Base-by-base conservation (phyloP, 1,140 invertebrate species). In the Pogonomyrmex californicus region DNA sequence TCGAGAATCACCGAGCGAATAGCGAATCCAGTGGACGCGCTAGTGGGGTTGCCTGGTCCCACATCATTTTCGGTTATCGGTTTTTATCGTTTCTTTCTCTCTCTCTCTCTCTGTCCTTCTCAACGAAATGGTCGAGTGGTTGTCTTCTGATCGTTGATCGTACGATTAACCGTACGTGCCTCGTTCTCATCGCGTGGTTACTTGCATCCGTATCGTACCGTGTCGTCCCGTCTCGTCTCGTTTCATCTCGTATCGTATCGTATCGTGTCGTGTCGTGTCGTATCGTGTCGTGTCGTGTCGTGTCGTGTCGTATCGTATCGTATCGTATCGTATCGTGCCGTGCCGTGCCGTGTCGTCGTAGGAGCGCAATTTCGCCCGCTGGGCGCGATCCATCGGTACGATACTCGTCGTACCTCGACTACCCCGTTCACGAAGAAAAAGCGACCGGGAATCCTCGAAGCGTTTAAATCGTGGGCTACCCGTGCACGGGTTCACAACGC, bases 1-100 rank as follows among this genome's bases (percentile, higher is more conserved):
- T 2, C 33, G 62, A 54, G 12, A n/a, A n/a, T n/a, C n/a, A n/a
- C n/a, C n/a, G n/a, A n/a, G n/a, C 62, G 12, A 79, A 14, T 23
- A 81, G 47, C 33, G 17, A 78, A 44, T 65, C 63, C 14, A 78
- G 60, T 65, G 47, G 77, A 81, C 77, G 77, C 77, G 63, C 63
- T 36, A 81, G 77, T 79, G 60, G 60, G 58, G 2, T 33, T 78
- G 5, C 4, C 44, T 30, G 44, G 9, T 41, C 23, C 4, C n/a
- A 36, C 36, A 41, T 68, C 36, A 9, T 10, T 41, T 44, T 78
- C 23, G 63, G 12, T 47, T 30, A 14, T 68, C 36, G 38, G 30
- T 81, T 70, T 56, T n/a, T n/a, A n/a, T n/a, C n/a, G n/a, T n/a
- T n/a, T n/a, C n/a, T n/a, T n/a, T n/a, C n/a, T n/a, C n/a, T n/a